A percentile compares a stretch with the other conserved stretches of the same genome.
phyloP scores from a whole-genome alignment of 2,113 vertebrate species.

The Ancistrus triradiatus region DNA sequence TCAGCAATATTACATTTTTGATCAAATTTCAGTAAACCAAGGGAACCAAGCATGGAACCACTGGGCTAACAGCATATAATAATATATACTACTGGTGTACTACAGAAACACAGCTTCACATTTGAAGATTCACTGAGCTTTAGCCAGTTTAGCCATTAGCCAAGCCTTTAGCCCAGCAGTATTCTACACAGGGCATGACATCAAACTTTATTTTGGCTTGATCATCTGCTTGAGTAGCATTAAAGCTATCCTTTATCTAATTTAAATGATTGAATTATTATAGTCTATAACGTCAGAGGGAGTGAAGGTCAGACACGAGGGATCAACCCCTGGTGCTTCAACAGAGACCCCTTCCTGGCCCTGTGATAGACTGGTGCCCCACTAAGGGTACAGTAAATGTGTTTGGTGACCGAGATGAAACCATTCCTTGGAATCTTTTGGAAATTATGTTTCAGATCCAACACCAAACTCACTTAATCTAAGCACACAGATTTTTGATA shows the following conservation, averaged over 20 bases:
- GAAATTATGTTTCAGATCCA: conserved; percentile 1
- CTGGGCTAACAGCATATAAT: not conserved
- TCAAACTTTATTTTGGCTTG: not conserved
- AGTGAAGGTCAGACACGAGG: no score
- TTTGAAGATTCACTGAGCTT: not conserved
- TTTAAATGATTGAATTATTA: not conserved
- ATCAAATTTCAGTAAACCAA: conserved; percentile 28
- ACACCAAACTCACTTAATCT: conserved; percentile 12
- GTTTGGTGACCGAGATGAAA: no score
- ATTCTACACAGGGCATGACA: not conserved
- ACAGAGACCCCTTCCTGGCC: no score
- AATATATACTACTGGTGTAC: not conserved
- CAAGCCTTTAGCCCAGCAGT: no score
- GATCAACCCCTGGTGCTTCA: no score
- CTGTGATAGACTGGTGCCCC: no score
- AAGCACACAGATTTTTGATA: conserved; percentile 30
- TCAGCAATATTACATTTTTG: conserved; percentile 24
- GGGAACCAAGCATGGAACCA: not conserved
- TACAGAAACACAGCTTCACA: not conserved
- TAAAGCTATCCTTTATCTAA: not conserved
- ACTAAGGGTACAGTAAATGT: no score
- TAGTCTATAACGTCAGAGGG: not conserved
- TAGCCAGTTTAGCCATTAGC: no score
- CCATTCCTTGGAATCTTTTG: no score
- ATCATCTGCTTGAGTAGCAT: not conserved